A percentile compares a stretch with the other conserved stretches of the same genome.
Conservation (phyloP, 2,113 vertebrate genomes). For the Astur gentilis region DNA sequence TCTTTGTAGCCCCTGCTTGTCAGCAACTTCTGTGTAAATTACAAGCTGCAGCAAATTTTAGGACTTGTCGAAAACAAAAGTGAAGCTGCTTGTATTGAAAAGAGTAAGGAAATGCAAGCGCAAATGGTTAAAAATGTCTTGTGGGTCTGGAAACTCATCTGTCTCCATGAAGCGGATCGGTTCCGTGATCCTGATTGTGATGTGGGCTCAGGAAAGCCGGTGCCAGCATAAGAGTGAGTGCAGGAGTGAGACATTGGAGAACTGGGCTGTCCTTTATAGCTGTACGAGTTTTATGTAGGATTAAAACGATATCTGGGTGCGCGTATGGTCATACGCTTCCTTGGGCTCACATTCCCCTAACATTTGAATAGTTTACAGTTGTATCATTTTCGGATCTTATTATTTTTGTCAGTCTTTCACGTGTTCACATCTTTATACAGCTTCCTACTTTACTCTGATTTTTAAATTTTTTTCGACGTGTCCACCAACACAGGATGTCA, state of each 20-base stretch:
- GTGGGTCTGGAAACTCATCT: background rate
- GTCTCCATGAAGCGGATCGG: accelerated
- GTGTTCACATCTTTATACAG: background rate
- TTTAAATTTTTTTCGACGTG: too few relatives aligned
- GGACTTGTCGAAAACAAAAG: background rate
- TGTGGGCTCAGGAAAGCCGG: background rate
- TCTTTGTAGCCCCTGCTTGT: accelerated
- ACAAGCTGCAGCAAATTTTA: background rate
- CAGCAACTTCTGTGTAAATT: too few relatives aligned
- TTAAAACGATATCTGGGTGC: accelerated
- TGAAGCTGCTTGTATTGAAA: too few relatives aligned
- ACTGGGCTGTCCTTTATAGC: background rate
- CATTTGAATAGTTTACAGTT: accelerated
- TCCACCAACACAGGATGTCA: background rate
- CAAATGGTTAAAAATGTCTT: too few relatives aligned
- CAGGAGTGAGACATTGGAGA: background rate
- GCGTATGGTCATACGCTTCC: accelerated
- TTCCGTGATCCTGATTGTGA: accelerated
- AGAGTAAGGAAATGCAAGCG: background rate
- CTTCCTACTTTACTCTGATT: background rate
- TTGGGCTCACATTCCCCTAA: background rate
- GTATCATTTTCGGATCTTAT: accelerated
- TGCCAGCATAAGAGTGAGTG: background rate
- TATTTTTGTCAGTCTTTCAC: background rate
- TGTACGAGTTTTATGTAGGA: accelerated